Conservation (phyloP, 2,113 vertebrate genomes). For the Camelus dromedarius region DNA sequence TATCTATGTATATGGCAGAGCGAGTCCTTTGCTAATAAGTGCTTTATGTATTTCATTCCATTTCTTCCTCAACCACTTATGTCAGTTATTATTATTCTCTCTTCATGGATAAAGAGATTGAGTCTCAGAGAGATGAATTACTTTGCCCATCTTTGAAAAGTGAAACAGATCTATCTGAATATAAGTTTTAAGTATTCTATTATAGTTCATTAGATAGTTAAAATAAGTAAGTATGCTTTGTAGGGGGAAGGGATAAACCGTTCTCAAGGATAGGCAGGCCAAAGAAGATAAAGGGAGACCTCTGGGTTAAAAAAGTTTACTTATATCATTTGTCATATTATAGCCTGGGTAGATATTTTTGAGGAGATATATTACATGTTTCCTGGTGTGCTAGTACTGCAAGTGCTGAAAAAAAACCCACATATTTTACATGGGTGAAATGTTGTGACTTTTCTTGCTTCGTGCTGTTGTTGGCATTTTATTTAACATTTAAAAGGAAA, state of each 20-base stretch:
- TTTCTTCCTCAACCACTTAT: background rate
- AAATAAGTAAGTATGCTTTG: background rate
- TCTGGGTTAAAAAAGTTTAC: constrained; percentile 30
- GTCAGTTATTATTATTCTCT: constrained; percentile 4
- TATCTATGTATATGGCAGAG: too few species aligned
- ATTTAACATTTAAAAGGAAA: constrained; percentile 46
- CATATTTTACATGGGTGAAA: constrained; percentile 32
- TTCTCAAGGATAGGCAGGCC: background rate
- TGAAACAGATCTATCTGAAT: constrained; percentile 23
- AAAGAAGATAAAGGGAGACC: constrained; percentile 7
- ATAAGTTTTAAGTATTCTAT: background rate
- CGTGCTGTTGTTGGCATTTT: constrained; percentile 72
- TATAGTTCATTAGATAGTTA: background rate
- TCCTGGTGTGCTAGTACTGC: background rate
- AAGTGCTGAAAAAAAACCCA: background rate
- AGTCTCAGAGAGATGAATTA: background rate
- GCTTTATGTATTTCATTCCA: background rate
- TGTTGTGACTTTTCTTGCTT: constrained; percentile 38
- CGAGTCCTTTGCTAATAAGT: background rate
- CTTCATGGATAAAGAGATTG: constrained; percentile 6
- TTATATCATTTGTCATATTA: constrained; percentile 37
- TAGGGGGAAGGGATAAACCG: background rate
- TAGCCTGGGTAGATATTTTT: constrained; percentile 8
- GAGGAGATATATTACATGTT: background rate
- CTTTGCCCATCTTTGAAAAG: constrained; percentile 27